Evolutionary conservation across 2,888 invertebrate species (phyloP).

Genomic region (Perizoma flavofasciatum): DNA sequence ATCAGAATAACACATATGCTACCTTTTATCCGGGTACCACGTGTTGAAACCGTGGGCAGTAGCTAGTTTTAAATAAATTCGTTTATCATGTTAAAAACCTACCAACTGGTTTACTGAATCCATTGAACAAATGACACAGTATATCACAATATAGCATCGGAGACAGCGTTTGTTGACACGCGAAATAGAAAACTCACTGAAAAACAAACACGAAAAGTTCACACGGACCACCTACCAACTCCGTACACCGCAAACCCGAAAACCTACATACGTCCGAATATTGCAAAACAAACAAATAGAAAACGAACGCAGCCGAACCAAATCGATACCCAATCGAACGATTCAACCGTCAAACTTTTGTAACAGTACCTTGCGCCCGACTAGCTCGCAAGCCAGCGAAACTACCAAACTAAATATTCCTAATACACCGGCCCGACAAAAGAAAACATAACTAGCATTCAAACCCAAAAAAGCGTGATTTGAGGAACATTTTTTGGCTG

Average conservation of each 20-base stretch:
- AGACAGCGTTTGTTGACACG: constrained; percentile 48
- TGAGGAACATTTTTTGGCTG: constrained; percentile 65
- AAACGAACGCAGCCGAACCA: constrained; percentile 62
- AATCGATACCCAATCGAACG: constrained; percentile 73
- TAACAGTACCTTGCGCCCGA: constrained; percentile 56
- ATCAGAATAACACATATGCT: too few species aligned
- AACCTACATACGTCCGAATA: constrained; percentile 76
- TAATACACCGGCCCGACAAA: constrained; percentile 71
- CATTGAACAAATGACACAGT: constrained; percentile 9
- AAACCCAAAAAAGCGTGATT: constrained; percentile 78
- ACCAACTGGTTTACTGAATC: constrained; percentile 4
- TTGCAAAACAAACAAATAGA: constrained; percentile 68
- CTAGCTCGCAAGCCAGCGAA: constrained; percentile 41
- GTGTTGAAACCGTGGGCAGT: too few species aligned
- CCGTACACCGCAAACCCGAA: constrained; percentile 76
- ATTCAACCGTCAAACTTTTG: constrained; percentile 75
- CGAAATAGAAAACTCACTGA: constrained; percentile 58
- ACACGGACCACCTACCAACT: constrained; percentile 61
- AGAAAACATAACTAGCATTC: constrained; percentile 75
- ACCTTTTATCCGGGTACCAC: too few species aligned
- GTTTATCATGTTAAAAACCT: not conserved
- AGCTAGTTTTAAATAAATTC: not conserved
- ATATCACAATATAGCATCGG: constrained; percentile 33
- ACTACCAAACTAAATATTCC: constrained; percentile 65
- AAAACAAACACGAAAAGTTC: constrained; percentile 50